Evolutionary conservation across 1,140 invertebrate genomes (phyloP).

Genomic region (Myzus persicae): DNA sequence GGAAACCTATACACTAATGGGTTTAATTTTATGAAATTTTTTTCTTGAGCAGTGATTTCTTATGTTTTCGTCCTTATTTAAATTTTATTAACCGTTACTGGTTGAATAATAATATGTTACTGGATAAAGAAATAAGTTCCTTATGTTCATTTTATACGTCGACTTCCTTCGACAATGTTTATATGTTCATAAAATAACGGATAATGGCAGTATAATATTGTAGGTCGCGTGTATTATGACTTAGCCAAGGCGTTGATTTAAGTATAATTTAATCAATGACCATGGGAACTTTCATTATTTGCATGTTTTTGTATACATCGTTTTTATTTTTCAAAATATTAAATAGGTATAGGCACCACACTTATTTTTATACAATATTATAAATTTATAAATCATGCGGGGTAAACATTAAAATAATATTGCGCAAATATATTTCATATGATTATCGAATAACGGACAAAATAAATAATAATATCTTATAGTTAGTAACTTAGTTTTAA

Average conservation of each 20-base stretch:
- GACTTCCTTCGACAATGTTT: neutral
- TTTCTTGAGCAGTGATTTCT: neutral
- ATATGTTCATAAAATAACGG: neutral
- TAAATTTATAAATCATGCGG: neutral
- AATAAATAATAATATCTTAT: slow-evolving; percentile 6
- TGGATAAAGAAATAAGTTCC: neutral
- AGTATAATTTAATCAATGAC: neutral
- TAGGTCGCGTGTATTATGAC: neutral
- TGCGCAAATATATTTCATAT: neutral
- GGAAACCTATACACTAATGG: neutral
- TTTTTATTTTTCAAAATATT: neutral
- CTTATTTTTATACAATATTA: neutral
- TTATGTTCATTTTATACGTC: neutral
- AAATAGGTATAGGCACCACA: neutral
- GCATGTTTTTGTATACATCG: neutral
- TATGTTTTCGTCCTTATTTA: neutral
- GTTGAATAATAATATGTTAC: neutral
- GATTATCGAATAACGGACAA: neutral
- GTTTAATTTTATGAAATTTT: neutral
- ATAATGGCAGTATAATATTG: neutral
- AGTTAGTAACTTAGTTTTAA: neutral
- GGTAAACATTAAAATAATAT: neutral
- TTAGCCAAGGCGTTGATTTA: neutral
- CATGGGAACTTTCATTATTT: neutral
- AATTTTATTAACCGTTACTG: neutral